phyloP scores from a whole-genome alignment of 2,113 vertebrate genomes.

The Pagrus major region DNA sequence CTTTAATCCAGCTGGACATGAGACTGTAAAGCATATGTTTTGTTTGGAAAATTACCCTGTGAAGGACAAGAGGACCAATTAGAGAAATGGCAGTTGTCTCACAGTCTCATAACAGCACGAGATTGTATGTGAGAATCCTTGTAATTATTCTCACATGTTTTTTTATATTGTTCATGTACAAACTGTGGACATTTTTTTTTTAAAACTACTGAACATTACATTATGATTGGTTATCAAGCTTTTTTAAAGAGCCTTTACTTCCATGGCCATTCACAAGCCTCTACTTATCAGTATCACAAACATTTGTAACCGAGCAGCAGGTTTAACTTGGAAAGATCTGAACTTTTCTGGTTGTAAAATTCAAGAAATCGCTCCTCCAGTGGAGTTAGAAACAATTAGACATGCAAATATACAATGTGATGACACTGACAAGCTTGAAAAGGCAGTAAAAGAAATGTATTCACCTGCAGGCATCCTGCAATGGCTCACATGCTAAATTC shows the following conservation, averaged over 20 bases:
- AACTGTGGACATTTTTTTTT: neutral
- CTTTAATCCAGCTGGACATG: constrained; percentile 49
- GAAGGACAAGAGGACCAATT: constrained; percentile 70
- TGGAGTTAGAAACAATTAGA: neutral
- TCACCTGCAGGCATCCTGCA: neutral
- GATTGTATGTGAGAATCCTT: constrained; percentile 40
- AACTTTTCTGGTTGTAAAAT: neutral
- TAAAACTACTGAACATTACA: neutral
- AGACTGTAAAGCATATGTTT: constrained; percentile 47
- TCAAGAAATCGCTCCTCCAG: neutral
- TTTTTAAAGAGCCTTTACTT: neutral
- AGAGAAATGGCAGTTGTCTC: constrained; percentile 7
- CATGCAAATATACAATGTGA: neutral
- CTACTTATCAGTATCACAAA: neutral
- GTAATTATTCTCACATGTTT: constrained; percentile 30
- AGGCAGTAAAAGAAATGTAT: neutral
- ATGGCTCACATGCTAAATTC: no score
- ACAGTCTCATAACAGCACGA: constrained; percentile 10
- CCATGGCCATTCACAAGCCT: neutral
- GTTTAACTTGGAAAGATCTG: neutral
- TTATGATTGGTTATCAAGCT: neutral
- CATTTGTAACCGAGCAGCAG: no score
- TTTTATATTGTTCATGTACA: neutral
- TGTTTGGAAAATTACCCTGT: constrained; percentile 56
- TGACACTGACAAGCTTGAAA: neutral